Base-by-base conservation (phyloP, 2,797 vertebrate species). In the Martes flavigula region DNA sequence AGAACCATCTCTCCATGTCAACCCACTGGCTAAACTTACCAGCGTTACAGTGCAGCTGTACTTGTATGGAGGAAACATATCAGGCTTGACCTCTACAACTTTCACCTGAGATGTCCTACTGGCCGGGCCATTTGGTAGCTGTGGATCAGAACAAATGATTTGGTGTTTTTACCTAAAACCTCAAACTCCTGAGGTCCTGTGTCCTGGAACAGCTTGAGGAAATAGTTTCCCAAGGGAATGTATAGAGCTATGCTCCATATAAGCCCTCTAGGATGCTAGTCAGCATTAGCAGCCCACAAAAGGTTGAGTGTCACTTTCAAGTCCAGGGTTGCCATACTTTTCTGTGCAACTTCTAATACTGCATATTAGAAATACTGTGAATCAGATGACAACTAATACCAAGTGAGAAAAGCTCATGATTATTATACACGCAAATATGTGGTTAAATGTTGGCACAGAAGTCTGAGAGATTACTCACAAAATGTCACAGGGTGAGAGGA, bases 11-110 rank as follows among this genome's bases (percentile, higher is more conserved):
- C 48, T 77, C 60, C 32, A 12, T 23, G 60, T 14, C 38, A 46
- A 35, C 66, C 7, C 35, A 27, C 12, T 51, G 20, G 51, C 35
- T 14, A 81, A 62, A 81, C 98, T 98, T 92, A 99, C 98, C 98
- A 99, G 97, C 56, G 99, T 99, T 82, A 99, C 98, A 0, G 99
- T 99, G 92, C 99, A 99, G 97, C 98, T 99, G 97, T 99, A 99
- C 93, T 99, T 99, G 96, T 99, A 99, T 1, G 99, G 98, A 96
- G 99, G 98, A 97, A 99, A 98, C 32, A 98, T 12, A 20, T 99
- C 98, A 0, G 99, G 98, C 96, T 99, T 98, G 97, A 99, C 98
- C 90, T 99, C 99, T 60, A 99, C 98, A 25, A 99, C 98, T 98
- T 99, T 99, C 94, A 99, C 97, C 93, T 98, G 98, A 89, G 99